Evolutionary conservation across 2,113 vertebrate species (phyloP), one percentile per base, ranked within the genome.

Genomic region (Sula dactylatra): DNA sequence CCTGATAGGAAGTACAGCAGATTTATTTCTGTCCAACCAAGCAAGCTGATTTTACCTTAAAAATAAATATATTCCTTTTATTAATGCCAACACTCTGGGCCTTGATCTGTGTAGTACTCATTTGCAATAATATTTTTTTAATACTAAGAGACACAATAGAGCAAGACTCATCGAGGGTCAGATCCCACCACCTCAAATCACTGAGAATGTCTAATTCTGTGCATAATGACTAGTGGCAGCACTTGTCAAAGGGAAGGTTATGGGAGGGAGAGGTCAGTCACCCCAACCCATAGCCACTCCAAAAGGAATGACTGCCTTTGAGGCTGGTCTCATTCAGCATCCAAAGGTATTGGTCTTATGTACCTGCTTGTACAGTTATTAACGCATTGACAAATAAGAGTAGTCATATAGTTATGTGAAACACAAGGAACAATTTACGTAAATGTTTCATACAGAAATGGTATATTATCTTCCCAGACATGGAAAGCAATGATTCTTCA

Each of bases 11-110:
- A 76, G 7, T 27, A 29, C 11, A 67, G 29, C 3, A 77, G 20
- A 81, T 70, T 56, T 54, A 45, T 90, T 89, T 93, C 55, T 88
- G 50, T 65, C 65, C 62, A 84, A 49, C 3, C 16, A 58, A 87
- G n/a, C 8, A 95, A 89, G 91, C 56, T 92, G 69, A 90, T 96
- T 92, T 97, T 89, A 93, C n/a, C 31, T 89, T 87, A 92, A 92
- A 97, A 49, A 88, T 56, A 80, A 26, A 16, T 72, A 70, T 74
- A 87, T 74, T 91, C 56, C 49, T 95, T 87, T 95, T 78, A 84
- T 83, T 93, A 88, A 36, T 69, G 56, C 3, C 88, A 90, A 49
- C 31, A 72, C 52, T 86, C 29, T 66, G 26, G 29, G 65, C 70
- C 74, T 96, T 93, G 45, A 47, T 76, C 50, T 90, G 54, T 79